Evolutionary conservation across 2,888 invertebrate species (phyloP), one percentile per base, ranked within the genome.

Genomic region (Cephonodes hylas): DNA sequence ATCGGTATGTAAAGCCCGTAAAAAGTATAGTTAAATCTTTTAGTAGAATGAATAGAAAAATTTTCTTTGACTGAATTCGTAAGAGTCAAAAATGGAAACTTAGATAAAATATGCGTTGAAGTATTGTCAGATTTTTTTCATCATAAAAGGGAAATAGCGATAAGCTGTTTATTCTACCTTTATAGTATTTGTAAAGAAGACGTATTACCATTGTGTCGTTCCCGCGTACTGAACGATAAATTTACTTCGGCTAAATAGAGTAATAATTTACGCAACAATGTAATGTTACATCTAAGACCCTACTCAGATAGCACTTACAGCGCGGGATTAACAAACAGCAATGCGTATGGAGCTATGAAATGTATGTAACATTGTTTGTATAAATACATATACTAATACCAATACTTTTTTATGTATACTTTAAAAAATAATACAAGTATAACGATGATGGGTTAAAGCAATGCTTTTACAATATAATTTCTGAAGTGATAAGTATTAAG

Each of bases 221-320:
- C 45, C 25, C 45, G 27, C 34, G 34, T 61, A 58, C 46, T 58
- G 44, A 61, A 58, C 61, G 45, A 61, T 61, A 61, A 61, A 58
- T 61, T 46, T 58, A 10, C 34, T 61, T 42, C 45, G 25, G 20
- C 20, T 38, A 46, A 58, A 59, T 45, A 45, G 61, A 46, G 57
- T 58, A 61, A 61, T 58, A 58, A 61, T 58, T 61, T 61, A 61
- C 57, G 57, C 45, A 61, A 58, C 61, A 46, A 34, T 45, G 61
- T 58, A 44, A 34, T 27, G 25, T n/a, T 38, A 34, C 38, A 58
- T 31, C 38, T 27, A 42, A 56, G 27, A 57, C 53, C 25, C 31
- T 48, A 53, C 25, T 27, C 13, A 18, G 46, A 42, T 56, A 44
- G 44, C 61, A 34, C 20, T 10, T 44, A 57, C 57, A 38, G 18